phyloP scores from a whole-genome alignment of 2,888 invertebrate species.

The Melieria omissa region DNA sequence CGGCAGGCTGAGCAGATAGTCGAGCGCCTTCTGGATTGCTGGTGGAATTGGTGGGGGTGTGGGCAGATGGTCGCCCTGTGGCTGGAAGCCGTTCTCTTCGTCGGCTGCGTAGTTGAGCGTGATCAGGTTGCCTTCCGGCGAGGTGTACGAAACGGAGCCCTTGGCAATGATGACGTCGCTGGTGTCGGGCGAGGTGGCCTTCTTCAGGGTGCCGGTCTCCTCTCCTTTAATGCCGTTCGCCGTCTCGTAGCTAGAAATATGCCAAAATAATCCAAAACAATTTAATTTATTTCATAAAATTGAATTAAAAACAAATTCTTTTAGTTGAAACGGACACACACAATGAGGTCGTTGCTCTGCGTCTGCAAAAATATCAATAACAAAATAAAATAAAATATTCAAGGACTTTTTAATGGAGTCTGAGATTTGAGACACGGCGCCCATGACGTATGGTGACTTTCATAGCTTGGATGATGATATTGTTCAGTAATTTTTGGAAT shows the following conservation, averaged over 20 bases:
- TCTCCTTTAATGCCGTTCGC: slow-evolving; percentile 85
- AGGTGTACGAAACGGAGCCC: slow-evolving; percentile 77
- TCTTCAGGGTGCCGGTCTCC: slow-evolving; percentile 80
- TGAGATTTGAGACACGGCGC: too few species aligned
- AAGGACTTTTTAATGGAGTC: too few species aligned
- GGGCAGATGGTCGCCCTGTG: slow-evolving; percentile 76
- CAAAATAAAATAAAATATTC: too few species aligned
- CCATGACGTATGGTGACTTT: too few species aligned
- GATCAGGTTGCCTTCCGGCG: slow-evolving; percentile 78
- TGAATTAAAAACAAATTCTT: too few species aligned
- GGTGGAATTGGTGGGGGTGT: slow-evolving; percentile 82
- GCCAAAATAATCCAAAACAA: slow-evolving; percentile 17
- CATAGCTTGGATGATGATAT: too few species aligned
- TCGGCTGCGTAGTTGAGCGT: slow-evolving; percentile 77
- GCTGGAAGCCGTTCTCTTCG: slow-evolving; percentile 75
- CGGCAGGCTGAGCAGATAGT: slow-evolving; percentile 76
- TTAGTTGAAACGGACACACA: too few species aligned
- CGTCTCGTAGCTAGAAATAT: slow-evolving; percentile 75
- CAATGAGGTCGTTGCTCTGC: too few species aligned
- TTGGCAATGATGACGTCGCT: slow-evolving; percentile 76
- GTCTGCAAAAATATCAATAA: too few species aligned
- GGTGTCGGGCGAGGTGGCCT: slow-evolving; percentile 75
- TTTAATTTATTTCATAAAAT: background rate
- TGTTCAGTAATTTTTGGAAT: too few species aligned
- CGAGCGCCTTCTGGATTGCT: slow-evolving; percentile 79